A percentile compares a stretch with the other conserved stretches of the same genome.
Conservation (phyloP, 2,797 vertebrate genomes). For the Liasis olivaceus region DNA sequence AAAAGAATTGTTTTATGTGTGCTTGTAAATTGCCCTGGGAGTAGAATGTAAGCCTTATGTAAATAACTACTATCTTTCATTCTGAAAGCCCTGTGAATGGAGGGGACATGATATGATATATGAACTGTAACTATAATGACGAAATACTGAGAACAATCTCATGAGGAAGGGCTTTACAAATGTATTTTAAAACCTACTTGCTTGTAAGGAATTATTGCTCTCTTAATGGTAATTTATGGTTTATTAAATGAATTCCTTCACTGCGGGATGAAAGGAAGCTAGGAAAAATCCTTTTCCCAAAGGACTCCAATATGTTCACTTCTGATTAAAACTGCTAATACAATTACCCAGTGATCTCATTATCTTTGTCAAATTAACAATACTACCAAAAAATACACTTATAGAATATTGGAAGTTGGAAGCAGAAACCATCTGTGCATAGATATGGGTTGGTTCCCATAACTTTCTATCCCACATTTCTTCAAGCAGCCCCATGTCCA, state of each 20-base stretch:
- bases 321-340: constrained; percentile 42
- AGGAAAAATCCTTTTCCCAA: constrained; percentile 48
- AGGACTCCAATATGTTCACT: constrained; percentile 41
- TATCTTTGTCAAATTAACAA: constrained; percentile 55
- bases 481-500: neutral
- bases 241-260: constrained; percentile 42
- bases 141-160: neutral
- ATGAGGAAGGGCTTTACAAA: neutral
- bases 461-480: neutral
- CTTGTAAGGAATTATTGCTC: constrained; percentile 34
- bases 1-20: neutral
- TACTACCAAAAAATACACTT: constrained; percentile 20
- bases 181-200: constrained; percentile 36
- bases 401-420: neutral
- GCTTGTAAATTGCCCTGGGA: neutral
- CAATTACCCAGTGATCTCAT: constrained; percentile 31
- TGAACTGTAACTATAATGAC: neutral
- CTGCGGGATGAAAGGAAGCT: constrained; percentile 36
- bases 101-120: neutral
- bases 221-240: constrained; percentile 57
- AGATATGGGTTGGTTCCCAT: neutral
- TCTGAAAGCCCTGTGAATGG: neutral
- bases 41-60: neutral
- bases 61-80: neutral
- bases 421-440: neutral